phyloP scores from a whole-genome alignment of 2,797 vertebrate genomes.

The Aplochiton taeniatus region DNA sequence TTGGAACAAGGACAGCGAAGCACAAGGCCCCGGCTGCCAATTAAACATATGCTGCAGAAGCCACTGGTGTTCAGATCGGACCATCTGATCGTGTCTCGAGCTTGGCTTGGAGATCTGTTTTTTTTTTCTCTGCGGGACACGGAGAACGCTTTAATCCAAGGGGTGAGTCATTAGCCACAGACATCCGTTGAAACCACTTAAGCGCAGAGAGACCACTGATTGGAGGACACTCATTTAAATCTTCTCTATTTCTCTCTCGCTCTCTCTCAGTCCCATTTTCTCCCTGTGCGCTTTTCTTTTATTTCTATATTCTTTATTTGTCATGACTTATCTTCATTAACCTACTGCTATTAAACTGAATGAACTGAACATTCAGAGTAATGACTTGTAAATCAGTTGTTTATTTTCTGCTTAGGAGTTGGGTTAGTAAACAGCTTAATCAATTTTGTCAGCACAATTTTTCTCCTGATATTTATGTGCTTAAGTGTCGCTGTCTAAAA shows the following conservation, averaged over 20 bases:
- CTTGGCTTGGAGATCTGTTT: conserved; percentile 62
- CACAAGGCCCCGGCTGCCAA: conserved; percentile 70
- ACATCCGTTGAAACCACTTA: conserved; percentile 56
- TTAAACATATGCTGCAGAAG: conserved; percentile 74
- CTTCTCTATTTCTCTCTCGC: conserved; percentile 1
- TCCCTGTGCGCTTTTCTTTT: not conserved
- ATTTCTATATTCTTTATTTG: no score
- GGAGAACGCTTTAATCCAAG: conserved; percentile 55
- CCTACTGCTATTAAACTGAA: no score
- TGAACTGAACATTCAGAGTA: no score
- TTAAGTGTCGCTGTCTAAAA: no score
- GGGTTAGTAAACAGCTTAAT: no score
- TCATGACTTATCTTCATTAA: no score
- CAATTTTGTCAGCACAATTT: no score
- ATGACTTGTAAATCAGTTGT: no score
- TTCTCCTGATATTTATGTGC: no score
- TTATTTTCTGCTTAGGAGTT: no score
- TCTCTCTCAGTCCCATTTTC: not conserved
- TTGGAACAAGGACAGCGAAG: conserved; percentile 71
- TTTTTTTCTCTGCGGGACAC: conserved; percentile 54
- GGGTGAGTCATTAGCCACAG: conserved; percentile 65
- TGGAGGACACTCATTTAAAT: conserved; percentile 40
- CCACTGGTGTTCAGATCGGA: conserved; percentile 62
- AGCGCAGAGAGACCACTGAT: conserved; percentile 52
- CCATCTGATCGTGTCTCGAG: conserved; percentile 61